A percentile compares a stretch with the other conserved stretches of the same genome.
These are phyloP conservation scores for Myiothlypis coronata DNA, from an alignment of 2,797 vertebrate genomes.

Conservation along the genomic window DNA sequence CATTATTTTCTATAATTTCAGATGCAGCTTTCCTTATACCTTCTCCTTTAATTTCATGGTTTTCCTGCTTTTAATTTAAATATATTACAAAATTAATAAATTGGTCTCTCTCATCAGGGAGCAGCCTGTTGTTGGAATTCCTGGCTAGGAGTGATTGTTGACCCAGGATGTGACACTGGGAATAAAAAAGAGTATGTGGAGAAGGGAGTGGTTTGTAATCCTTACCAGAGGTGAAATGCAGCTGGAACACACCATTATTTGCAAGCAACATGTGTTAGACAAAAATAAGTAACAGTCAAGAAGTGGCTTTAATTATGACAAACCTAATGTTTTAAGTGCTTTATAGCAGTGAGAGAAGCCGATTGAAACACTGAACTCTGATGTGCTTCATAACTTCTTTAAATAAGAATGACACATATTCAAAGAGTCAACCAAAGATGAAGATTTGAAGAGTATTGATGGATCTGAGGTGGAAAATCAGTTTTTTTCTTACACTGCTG, in stretches of 20 bases:
- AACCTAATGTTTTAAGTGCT: neutral
- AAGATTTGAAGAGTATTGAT: neutral
- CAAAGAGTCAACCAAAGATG: neutral
- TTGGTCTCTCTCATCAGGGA: neutral
- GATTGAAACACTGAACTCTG: neutral
- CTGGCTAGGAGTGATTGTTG: neutral
- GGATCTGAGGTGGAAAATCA: neutral
- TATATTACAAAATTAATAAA: neutral
- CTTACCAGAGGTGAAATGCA: neutral
- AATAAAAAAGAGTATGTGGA: neutral
- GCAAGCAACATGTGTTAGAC: neutral
- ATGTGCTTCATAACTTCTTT: neutral
- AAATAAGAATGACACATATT: neutral
- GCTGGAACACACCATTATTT: neutral
- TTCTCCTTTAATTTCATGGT: neutral
- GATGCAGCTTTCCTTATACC: neutral
- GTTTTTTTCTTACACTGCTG: neutral
- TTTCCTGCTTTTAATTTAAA: neutral
- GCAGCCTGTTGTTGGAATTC: neutral
- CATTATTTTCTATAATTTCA: neutral
- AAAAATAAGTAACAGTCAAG: neutral
- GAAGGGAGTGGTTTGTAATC: neutral
- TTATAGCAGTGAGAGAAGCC: neutral
- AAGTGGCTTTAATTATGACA: neutral
- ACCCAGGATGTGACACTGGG: neutral